Evolutionary conservation across 1,140 invertebrate species (phyloP), one percentile per base, ranked within the genome.

Genomic region (Bombus sylvicola): DNA sequence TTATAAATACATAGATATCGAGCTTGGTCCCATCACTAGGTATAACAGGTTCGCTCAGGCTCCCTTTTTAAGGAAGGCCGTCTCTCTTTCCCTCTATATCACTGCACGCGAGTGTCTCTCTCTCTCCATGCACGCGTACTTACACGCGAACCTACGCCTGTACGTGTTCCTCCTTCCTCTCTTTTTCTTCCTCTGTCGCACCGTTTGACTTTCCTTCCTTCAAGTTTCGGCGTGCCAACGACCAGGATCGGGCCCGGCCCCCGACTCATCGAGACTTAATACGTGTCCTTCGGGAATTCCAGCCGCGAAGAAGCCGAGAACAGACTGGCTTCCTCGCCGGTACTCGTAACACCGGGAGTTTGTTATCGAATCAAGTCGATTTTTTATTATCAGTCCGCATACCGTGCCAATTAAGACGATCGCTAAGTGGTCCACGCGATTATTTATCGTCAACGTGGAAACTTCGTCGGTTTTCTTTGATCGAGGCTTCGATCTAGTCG

Each of bases 1-100:
- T n/a, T 13, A n/a, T 62, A 62, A 28, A n/a, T n/a, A 62, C 28
- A n/a, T 53, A 53, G 47, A 62, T n/a, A n/a, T 62, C 22, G 28
- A n/a, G 12, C 59, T 62, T 62, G 28, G 28, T 62, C 59, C 59
- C 59, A 62, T 62, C 28, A 28, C 59, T 62, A 62, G 47, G 18
- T 53, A 93, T 92, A 92, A 93, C 93, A 94, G 92, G 93, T 93
- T 94, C 89, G 89, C 64, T 83, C 87, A 57, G 89, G 83, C 90
- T 93, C 91, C 91, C 91, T 94, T 94, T 92, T 92, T 85, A 81
- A 85, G 83, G n/a, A 81, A 86, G 43, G 81, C 39, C 25, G 5
- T 10, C 47, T 73, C 66, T 47, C 64, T 41, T 28, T 31, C 62
- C 62, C 73, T 85, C 18, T n/a, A 22, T 2, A 59, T 34, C 34